A percentile compares a stretch with the other conserved stretches of the same genome.
Evolutionary conservation across 2,888 invertebrate species (phyloP).

Genomic region (Lymantria dispar): DNA sequence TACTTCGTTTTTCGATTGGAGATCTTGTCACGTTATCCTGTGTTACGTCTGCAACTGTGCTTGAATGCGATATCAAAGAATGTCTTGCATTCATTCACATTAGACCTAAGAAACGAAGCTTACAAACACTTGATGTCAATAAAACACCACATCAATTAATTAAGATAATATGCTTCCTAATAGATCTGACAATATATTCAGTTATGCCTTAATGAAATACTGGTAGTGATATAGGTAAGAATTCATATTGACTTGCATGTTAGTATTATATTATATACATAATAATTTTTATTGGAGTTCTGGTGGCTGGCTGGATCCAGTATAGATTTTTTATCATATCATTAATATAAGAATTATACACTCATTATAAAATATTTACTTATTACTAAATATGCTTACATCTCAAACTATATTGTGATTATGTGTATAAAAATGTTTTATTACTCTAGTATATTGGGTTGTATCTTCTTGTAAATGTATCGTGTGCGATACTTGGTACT

Average conservation of each 20-base stretch:
- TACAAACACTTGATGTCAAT: constrained; percentile 57
- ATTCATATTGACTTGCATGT: constrained; percentile 67
- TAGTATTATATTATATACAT: constrained; percentile 53
- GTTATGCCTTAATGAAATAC: constrained; percentile 77
- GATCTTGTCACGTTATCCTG: constrained; percentile 3
- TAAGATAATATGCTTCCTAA: constrained; percentile 79
- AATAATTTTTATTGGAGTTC: constrained; percentile 47
- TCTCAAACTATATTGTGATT: constrained; percentile 11
- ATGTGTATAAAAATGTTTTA: neutral
- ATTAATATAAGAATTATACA: constrained; percentile 73
- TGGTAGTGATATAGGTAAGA: constrained; percentile 70
- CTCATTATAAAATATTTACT: constrained; percentile 48
- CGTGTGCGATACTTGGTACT: constrained; percentile 16
- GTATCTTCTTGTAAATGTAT: constrained; percentile 5
- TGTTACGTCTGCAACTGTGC: constrained; percentile 1
- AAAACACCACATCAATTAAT: constrained; percentile 66
- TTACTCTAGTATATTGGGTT: neutral
- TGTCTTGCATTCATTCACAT: neutral
- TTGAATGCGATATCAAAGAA: constrained; percentile 1
- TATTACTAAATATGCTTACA: constrained; percentile 41
- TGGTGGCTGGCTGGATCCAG: constrained; percentile 68
- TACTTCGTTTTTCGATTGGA: too few species aligned
- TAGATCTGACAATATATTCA: constrained; percentile 80
- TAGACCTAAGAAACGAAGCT: constrained; percentile 27
- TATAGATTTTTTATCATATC: constrained; percentile 80